Conservation (phyloP, 2,113 vertebrate genomes). For the Mastomys coucha region DNA sequence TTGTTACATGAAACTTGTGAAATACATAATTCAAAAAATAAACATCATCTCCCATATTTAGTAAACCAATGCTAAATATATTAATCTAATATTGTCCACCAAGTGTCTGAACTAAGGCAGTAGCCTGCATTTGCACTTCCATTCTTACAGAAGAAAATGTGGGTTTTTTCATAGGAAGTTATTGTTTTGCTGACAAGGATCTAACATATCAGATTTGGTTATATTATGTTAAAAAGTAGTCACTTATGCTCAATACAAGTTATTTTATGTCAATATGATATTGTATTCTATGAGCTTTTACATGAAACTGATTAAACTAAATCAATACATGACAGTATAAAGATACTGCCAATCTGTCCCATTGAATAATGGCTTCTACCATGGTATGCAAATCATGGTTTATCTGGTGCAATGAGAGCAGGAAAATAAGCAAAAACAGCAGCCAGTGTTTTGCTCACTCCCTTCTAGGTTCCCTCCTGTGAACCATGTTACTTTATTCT, state of each 20-base stretch:
- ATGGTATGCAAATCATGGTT: neutral
- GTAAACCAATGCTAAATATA: neutral
- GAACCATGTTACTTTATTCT: neutral
- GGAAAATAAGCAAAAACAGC: no score
- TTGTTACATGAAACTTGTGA: no score
- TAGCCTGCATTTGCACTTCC: neutral
- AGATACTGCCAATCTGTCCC: neutral
- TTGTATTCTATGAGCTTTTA: neutral
- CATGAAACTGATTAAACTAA: neutral
- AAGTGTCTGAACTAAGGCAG: neutral
- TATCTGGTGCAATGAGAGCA: neutral
- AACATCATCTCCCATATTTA: neutral
- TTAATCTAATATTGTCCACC: neutral
- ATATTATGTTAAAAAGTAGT: neutral
- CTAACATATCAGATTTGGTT: neutral
- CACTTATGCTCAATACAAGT: neutral
- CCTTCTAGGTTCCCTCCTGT: no score
- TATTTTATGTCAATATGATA: neutral
- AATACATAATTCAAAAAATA: neutral
- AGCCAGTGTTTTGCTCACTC: neutral
- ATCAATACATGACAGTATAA: neutral
- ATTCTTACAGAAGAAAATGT: neutral
- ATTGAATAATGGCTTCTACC: neutral
- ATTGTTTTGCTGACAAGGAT: neutral
- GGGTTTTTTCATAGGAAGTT: neutral